Evolutionary conservation across 1,140 invertebrate genomes (phyloP), one percentile per base, ranked within the genome.

Genomic region (Phthorimaea operculella): DNA sequence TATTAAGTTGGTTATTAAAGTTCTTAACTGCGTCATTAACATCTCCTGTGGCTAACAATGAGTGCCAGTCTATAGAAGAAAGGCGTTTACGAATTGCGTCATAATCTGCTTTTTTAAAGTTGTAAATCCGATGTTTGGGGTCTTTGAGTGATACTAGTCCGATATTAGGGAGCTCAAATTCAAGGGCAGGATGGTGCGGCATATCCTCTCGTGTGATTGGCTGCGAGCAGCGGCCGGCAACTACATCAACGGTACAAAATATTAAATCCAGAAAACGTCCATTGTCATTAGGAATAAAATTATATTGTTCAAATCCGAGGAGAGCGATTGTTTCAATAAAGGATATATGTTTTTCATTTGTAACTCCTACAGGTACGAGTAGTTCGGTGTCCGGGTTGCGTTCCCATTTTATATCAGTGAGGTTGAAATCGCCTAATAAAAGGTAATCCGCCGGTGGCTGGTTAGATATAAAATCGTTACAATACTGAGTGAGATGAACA

Each of bases 351-450:
- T 1, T 9, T 17, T 47, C 44, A 47, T 47, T 47, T 14, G 12
- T 47, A 16, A 47, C 44, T 14, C 15, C 15, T 9, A 47, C 2
- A 14, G 44, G 15, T 16, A 47, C 11, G 16, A 15, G 15, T 14
- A 3, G 3, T 47, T 9, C 1, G 8, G 8, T 11, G 16, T 47
- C 44, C 15, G 44, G 44, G 15, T 15, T 17, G 11, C 11, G 16
- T 9, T 50, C 12, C 48, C 48, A 50, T 28, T 21, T 33, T 12
- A 50, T 11, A 50, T 50, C 9, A 12, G 48, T 17, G 4, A 50
- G n/a, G 14, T 50, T 50, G 21, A 50, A 50, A 50, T 50, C 48
- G 5, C 48, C 48, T 17, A 47, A 4, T 33, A 50, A 50, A 1
- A 50, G 44, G 15, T 47, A 47, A 16, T 47, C 44, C 4, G 12